Base-by-base conservation (phyloP, 2,888 invertebrate species). In the Carterocephalus palaemon region DNA sequence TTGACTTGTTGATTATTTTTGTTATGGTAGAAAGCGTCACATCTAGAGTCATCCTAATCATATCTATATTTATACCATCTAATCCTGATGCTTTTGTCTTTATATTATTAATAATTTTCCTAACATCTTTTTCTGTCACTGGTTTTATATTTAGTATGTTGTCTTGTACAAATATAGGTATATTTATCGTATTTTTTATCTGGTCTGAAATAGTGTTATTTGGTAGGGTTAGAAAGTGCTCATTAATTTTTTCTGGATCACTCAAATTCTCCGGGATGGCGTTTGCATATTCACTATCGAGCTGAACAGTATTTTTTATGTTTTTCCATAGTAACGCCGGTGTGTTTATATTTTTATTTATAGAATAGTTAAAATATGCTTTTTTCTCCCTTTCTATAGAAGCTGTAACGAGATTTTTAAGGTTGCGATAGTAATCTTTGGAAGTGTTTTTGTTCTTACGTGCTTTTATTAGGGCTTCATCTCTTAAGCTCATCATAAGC, bases 361-460 rank as follows among this genome's bases (percentile, higher is more conserved):
- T 26, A 26, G 1, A 26, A 12, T 5, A 4, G 5, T 26, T 26
- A 12, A 26, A 26, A 12, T 26, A 26, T 1, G 26, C 26, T 12
- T 22, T 40, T 22, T 53, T 54, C 46, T 56, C 54, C 2, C 38
- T 22, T 24, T 52, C 32, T n/a, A 51, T 24, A 1, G 52, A 24
- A 1, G 29, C 19, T 3, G 19, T 48, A 0, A 46, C 48, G 1
- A 46, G 22, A 12, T 52, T 52, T 28, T 43, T 41, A 1, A 57
- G 40, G 8, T 12, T 29, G 5, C 50, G 29, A n/a, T 28, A 28
- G 34, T 53, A 53, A 8, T 36, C 4, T 23, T 36, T 46, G 32
- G 46, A 9, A 0, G 31, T 9, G 0, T 45, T 41, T 12, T 12
- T 40, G 8, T 20, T 40, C 19, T n/a, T 20, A 3, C 32, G 37